These are phyloP conservation scores for Zoroaster sp. DNA, from an alignment of 53 echinoderm and acorn worm species.

Conservation along the genomic window DNA sequence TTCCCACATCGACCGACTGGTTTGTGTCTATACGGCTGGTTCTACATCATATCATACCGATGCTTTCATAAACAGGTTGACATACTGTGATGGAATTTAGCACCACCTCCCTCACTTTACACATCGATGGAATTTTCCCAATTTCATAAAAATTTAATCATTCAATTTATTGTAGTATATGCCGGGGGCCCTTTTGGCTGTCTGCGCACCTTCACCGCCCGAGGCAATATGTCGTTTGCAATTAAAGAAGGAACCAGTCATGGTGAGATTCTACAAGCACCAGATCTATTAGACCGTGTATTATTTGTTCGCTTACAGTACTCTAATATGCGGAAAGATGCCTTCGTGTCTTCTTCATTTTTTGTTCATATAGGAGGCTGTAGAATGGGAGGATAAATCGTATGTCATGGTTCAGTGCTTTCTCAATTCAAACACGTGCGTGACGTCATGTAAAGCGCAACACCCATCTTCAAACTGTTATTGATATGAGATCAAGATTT, in stretches of 20 bases:
- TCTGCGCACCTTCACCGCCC: background rate
- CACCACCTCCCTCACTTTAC: background rate
- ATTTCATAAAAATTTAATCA: background rate
- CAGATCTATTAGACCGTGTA: slow-evolving; percentile 40
- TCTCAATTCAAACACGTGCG: background rate
- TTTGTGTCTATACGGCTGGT: background rate
- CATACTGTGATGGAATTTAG: background rate
- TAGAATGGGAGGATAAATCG: background rate
- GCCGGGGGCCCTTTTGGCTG: background rate
- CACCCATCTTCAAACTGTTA: background rate
- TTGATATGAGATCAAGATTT: background rate
- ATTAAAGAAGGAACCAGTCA: background rate
- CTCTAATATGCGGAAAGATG: slow-evolving; percentile 38
- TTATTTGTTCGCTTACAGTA: slow-evolving; percentile 31
- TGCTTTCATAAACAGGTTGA: background rate
- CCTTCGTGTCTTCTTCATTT: slow-evolving; percentile 23
- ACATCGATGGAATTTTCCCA: background rate
- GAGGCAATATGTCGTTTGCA: slow-evolving; percentile 26
- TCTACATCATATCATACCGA: background rate
- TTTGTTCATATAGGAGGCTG: background rate
- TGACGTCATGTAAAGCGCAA: slow-evolving; percentile 20
- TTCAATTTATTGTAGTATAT: background rate
- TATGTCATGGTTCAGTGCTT: slow-evolving; percentile 2
- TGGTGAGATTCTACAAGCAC: background rate
- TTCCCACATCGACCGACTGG: background rate